These are phyloP conservation scores for Girardinus metallicus DNA, from an alignment of 2,797 vertebrate genomes.

Conservation along the genomic window DNA sequence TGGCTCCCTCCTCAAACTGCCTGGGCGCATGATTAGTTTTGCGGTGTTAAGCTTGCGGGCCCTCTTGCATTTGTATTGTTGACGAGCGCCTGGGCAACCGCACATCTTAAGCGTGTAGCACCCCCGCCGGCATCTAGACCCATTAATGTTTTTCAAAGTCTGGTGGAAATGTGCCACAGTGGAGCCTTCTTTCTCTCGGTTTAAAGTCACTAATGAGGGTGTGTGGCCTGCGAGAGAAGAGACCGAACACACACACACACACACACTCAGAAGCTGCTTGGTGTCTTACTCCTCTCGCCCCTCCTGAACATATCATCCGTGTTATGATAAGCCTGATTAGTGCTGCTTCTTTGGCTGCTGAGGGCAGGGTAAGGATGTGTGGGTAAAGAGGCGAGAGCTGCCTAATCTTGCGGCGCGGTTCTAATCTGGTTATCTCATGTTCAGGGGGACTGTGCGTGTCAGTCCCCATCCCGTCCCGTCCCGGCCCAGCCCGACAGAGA, in stretches of 20 bases:
- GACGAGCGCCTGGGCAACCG: constrained; percentile 54
- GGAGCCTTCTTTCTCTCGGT: constrained; percentile 43
- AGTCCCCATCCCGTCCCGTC: constrained; percentile 62
- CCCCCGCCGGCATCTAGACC: constrained; percentile 63
- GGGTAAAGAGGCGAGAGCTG: constrained; percentile 75
- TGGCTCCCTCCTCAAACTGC: constrained; percentile 27
- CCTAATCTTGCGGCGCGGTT: constrained; percentile 74
- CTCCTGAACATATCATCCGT: constrained; percentile 74
- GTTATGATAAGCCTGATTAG: constrained; percentile 83
- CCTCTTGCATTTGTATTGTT: constrained; percentile 71
- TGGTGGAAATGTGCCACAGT: constrained; percentile 66
- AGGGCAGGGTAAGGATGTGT: constrained; percentile 78
- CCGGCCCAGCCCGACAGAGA: constrained; percentile 57
- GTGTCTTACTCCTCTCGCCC: constrained; percentile 50
- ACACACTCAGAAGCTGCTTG: constrained; percentile 44
- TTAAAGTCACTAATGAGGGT: constrained; percentile 76
- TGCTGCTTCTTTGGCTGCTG: constrained; percentile 79
- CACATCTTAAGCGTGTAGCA: constrained; percentile 54
- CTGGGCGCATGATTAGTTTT: constrained; percentile 44
- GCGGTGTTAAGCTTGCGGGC: constrained; percentile 47
- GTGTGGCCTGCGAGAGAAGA: constrained; percentile 64
- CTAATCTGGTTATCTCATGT: constrained; percentile 84
- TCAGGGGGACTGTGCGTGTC: constrained; percentile 66
- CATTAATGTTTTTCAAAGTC: constrained; percentile 75
- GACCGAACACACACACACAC: constrained; percentile 42